Conservation (phyloP, 2,113 vertebrate species). For the Podiceps cristatus region DNA sequence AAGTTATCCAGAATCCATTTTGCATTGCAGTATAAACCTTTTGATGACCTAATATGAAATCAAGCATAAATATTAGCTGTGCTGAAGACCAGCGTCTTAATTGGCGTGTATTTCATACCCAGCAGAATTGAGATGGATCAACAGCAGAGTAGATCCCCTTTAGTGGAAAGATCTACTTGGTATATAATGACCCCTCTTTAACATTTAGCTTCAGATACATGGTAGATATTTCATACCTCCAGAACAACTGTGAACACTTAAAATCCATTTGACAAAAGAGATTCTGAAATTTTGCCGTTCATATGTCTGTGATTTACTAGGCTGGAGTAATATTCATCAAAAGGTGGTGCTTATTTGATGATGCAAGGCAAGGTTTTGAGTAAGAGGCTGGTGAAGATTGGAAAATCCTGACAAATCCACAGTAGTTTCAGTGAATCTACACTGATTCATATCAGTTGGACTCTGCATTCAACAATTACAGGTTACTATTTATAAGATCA, state of each 20-base stretch:
- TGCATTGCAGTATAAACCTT: neutral
- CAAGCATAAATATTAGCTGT: neutral
- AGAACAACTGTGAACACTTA: neutral
- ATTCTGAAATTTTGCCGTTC: rapidly evolving
- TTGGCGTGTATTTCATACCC: neutral
- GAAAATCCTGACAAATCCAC: neutral
- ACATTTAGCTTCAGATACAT: neutral
- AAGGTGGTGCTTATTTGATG: neutral
- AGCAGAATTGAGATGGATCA: neutral
- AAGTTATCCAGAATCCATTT: neutral
- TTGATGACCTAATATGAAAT: neutral
- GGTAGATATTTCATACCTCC: neutral
- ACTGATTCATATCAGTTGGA: neutral
- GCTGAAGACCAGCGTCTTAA: neutral
- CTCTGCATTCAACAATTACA: neutral
- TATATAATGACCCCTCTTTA: neutral
- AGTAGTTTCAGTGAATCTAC: neutral
- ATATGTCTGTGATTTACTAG: neutral
- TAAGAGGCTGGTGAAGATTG: neutral
- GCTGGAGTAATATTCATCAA: neutral
- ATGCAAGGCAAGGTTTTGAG: neutral
- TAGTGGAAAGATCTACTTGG: neutral
- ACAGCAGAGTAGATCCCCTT: neutral
- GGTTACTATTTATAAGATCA: neutral
- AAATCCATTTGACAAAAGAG: neutral